These are phyloP conservation scores for Kuschelorhynchus macadamiae DNA, from an alignment of 2,888 invertebrate genomes.

Conservation along the genomic window DNA sequence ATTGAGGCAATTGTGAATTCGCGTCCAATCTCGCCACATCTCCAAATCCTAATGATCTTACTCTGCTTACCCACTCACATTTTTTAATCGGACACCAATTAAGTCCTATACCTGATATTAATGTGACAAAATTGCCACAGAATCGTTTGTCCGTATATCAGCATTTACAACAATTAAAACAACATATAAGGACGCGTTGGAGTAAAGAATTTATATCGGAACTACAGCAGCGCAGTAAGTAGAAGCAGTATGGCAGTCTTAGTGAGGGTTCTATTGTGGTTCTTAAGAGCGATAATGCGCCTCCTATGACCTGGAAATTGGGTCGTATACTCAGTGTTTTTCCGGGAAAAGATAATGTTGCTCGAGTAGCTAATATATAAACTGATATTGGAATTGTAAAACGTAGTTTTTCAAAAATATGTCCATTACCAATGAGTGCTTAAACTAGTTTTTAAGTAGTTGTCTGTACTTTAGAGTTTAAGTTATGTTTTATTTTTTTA, in stretches of 20 bases:
- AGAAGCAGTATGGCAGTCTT: constrained; percentile 15
- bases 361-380: constrained; percentile 19
- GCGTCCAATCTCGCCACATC: too few relatives aligned
- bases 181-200: constrained; percentile 41
- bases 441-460: not conserved
- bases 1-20: too few relatives aligned
- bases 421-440: constrained; percentile 33
- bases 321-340: constrained; percentile 33
- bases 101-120: not conserved
- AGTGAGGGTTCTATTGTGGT: constrained; percentile 39
- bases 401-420: constrained; percentile 45
- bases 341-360: constrained; percentile 31
- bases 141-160: constrained; percentile 26
- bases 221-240: constrained; percentile 46
- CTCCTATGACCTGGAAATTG: constrained; percentile 44
- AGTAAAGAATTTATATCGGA: constrained; percentile 33
- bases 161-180: constrained; percentile 30
- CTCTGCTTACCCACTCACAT: not conserved
- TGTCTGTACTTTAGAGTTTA: not conserved
- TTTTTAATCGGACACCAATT: too few relatives aligned
- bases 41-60: too few relatives aligned
- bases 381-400: constrained; percentile 37
- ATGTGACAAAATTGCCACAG: constrained; percentile 10
- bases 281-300: constrained; percentile 42
- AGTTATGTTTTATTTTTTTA: not conserved